Conservation (phyloP, 2,797 vertebrate species). For the Neosalanx taihuensis region DNA sequence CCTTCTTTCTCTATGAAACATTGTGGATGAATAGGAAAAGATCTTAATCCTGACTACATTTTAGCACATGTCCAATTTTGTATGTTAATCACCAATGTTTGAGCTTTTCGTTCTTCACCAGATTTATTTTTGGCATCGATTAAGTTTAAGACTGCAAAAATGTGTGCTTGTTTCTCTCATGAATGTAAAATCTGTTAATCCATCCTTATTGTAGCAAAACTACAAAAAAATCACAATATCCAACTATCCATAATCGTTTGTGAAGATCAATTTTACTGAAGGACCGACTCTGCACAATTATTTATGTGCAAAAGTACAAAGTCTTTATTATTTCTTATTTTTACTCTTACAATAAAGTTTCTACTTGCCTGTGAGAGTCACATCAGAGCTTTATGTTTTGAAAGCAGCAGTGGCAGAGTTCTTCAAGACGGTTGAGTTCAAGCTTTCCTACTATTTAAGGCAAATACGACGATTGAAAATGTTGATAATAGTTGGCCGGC, state of each 20-base stretch:
- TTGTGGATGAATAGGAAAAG: background rate
- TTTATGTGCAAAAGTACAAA: slow-evolving; percentile 30
- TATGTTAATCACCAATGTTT: slow-evolving; percentile 4
- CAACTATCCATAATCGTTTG: slow-evolving; percentile 28
- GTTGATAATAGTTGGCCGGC: slow-evolving; percentile 32
- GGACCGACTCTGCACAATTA: slow-evolving; percentile 32
- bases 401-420: slow-evolving; percentile 33
- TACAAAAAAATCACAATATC: slow-evolving; percentile 11
- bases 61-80: background rate
- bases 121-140: background rate
- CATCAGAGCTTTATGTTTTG: slow-evolving; percentile 40
- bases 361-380: slow-evolving; percentile 32
- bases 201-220: slow-evolving; percentile 30
- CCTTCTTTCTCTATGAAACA: background rate
- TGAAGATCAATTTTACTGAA: slow-evolving; percentile 33
- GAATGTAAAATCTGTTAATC: slow-evolving; percentile 31
- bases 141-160: background rate
- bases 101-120: background rate
- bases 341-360: slow-evolving; percentile 26
- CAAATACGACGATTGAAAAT: slow-evolving; percentile 28
- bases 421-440: slow-evolving; percentile 29
- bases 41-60: background rate
- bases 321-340: slow-evolving; percentile 17
- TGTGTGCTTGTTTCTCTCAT: slow-evolving; percentile 12
- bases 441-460: slow-evolving; percentile 16